Evolutionary conservation across 2,888 invertebrate genomes (phyloP).

Genomic region (Drosophila barbarae): DNA sequence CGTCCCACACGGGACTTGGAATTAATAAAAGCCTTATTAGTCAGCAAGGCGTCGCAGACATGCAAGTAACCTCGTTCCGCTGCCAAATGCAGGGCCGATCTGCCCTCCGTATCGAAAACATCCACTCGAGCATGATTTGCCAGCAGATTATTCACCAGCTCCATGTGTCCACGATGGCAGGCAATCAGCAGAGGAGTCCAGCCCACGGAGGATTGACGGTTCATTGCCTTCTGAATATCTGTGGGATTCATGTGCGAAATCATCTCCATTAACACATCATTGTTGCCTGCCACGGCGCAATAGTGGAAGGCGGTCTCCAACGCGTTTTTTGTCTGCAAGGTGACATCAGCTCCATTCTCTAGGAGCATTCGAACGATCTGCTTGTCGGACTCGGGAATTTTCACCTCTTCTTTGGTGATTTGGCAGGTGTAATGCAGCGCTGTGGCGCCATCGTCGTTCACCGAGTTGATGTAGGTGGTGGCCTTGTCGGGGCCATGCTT

Average conservation of each 20-base stretch:
- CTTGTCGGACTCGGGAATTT: slow-evolving; percentile 86
- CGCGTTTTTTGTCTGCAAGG: slow-evolving; percentile 89
- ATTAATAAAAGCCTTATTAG: slow-evolving; percentile 99
- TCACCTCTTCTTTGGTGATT: slow-evolving; percentile 90
- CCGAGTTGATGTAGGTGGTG: slow-evolving; percentile 91
- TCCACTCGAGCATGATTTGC: slow-evolving; percentile 98
- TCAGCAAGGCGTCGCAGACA: slow-evolving; percentile 93
- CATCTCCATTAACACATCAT: slow-evolving; percentile 96
- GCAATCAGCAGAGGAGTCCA: slow-evolving; percentile 99
- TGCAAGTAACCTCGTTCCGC: slow-evolving; percentile 95
- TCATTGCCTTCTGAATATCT: slow-evolving; percentile 95
- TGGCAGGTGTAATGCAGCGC: slow-evolving; percentile 97
- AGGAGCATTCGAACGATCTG: slow-evolving; percentile 94
- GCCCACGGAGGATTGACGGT: slow-evolving; percentile 94
- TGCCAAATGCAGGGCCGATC: slow-evolving; percentile 96
- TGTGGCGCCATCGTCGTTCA: slow-evolving; percentile 95
- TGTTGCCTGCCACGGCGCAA: slow-evolving; percentile 96
- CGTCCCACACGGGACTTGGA: slow-evolving; percentile 98
- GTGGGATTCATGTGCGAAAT: slow-evolving; percentile 93
- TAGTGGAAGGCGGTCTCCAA: slow-evolving; percentile 97
- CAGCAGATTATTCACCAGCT: slow-evolving; percentile 92
- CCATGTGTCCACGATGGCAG: slow-evolving; percentile 96
- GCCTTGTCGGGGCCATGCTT: slow-evolving; percentile 88
- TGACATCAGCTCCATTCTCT: slow-evolving; percentile 94
- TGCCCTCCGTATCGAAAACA: slow-evolving; percentile 97